Percentiles rank a stretch among this genome's conserved stretches.
These are phyloP conservation scores for Stichopus chloronotus DNA, from an alignment of 35 echinoderm and acorn worm genomes.

Conservation along the genomic window DNA sequence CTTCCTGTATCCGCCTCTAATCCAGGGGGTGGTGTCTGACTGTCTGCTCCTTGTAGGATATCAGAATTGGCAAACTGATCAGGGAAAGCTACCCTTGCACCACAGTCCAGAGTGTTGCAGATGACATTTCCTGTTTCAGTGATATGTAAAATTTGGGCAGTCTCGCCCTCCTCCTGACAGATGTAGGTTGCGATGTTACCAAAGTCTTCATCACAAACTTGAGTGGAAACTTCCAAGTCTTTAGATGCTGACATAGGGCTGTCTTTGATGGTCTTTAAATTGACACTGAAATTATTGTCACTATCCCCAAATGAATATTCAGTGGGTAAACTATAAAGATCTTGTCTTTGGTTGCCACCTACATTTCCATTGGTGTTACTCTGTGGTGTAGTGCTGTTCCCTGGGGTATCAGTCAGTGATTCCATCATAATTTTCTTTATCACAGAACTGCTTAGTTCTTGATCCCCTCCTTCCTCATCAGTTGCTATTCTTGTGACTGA, in stretches of 20 bases:
- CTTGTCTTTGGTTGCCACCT: neutral
- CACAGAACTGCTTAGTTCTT: neutral
- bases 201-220: neutral
- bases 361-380: neutral
- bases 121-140: neutral
- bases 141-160: neutral
- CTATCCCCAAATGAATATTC: slow-evolving; percentile 47
- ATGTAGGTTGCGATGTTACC: neutral
- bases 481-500: neutral
- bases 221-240: neutral
- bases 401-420: neutral
- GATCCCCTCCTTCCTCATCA: no score
- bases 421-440: neutral
- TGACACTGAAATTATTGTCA: slow-evolving; percentile 12
- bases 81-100: neutral
- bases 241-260: neutral
- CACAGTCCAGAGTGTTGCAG: neutral
- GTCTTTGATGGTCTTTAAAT: neutral
- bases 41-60: neutral
- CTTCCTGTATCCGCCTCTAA: neutral
- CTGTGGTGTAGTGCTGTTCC: neutral
- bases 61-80: neutral
- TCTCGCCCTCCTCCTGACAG: neutral
- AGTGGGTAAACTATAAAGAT: neutral
- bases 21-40: no score